Conservation (phyloP, 2,797 vertebrate genomes). For the Enteromius viviparus region DNA sequence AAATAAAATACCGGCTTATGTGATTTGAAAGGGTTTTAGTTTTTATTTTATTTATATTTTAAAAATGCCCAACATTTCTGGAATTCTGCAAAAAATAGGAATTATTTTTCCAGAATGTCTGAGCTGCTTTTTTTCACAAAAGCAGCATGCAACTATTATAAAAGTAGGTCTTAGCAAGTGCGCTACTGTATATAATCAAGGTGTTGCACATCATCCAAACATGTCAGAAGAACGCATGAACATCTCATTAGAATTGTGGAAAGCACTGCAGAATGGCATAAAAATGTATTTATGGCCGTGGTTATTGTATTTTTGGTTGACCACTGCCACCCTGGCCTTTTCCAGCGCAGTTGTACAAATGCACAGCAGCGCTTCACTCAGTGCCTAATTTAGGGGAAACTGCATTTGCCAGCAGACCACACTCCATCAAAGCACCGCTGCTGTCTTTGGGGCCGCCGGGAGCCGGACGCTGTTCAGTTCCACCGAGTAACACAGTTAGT, state of each 20-base stretch:
- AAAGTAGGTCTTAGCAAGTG: background rate
- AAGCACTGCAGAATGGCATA: background rate
- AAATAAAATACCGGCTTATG: too few species aligned
- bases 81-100: too few species aligned
- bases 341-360: background rate
- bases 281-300: background rate
- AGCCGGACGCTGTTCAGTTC: slow-evolving; percentile 37
- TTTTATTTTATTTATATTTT: too few species aligned
- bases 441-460: slow-evolving; percentile 34
- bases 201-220: background rate
- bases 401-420: slow-evolving; percentile 34
- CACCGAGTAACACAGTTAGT: slow-evolving; percentile 52
- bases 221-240: too few species aligned
- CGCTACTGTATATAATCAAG: background rate
- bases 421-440: slow-evolving; percentile 47
- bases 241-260: background rate
- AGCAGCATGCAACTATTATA: background rate
- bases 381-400: slow-evolving; percentile 39
- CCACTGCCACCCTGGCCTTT: background rate
- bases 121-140: background rate
- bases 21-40: too few species aligned
- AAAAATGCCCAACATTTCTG: too few species aligned
- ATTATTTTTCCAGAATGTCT: background rate
- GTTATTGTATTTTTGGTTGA: slow-evolving; percentile 14
- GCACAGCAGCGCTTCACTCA: slow-evolving; percentile 21